phyloP scores from a whole-genome alignment of 1,140 invertebrate genomes.

The Lepidostoma basale region DNA sequence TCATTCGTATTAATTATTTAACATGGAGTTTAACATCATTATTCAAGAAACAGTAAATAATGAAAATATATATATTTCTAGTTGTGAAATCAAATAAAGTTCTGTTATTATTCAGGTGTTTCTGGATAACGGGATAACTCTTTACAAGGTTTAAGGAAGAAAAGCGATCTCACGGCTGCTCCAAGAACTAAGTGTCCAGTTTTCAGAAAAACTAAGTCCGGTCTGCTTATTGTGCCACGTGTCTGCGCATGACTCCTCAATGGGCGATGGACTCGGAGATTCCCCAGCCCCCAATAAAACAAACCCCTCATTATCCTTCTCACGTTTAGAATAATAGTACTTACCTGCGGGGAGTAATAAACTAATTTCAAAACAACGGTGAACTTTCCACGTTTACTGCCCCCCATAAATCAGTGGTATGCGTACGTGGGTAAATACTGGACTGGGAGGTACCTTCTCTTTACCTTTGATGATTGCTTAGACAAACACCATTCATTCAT shows the following conservation, averaged over 20 bases:
- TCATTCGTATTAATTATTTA: too few species aligned
- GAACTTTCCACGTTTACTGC: not conserved
- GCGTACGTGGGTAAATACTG: not conserved
- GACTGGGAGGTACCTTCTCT: not conserved
- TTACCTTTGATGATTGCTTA: not conserved
- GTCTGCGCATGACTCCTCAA: not conserved
- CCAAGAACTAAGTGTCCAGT: too few species aligned
- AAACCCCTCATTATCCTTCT: not conserved
- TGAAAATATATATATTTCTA: too few species aligned
- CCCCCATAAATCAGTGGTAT: not conserved
- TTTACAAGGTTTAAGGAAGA: too few species aligned
- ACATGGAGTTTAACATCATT: too few species aligned
- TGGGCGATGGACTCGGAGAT: not conserved
- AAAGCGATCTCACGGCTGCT: too few species aligned
- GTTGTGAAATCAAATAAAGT: too few species aligned
- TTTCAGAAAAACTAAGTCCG: too few species aligned
- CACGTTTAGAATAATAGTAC: not conserved
- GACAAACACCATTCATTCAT: not conserved
- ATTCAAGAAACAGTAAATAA: too few species aligned
- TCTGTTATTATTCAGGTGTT: too few species aligned
- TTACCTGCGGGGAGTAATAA: not conserved
- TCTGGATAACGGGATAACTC: too few species aligned
- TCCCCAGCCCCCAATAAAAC: constrained; percentile 4
- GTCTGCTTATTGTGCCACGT: not conserved
- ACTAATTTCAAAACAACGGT: constrained; percentile 7